Evolutionary conservation across 2,888 invertebrate species (phyloP).

Genomic region (Proisotoma minuta): DNA sequence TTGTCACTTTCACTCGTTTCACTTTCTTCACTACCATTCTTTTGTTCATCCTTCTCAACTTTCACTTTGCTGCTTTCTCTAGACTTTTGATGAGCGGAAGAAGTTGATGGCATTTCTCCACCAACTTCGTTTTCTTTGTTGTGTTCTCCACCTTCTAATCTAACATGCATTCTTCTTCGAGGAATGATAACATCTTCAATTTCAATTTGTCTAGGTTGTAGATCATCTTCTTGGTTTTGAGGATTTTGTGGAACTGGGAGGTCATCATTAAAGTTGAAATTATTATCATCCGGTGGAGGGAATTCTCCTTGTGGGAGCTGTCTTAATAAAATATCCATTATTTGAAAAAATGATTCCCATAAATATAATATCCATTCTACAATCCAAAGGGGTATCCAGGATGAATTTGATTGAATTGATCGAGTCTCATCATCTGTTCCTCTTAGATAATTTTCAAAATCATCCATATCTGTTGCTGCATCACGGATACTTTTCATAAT

Average conservation of each 20-base stretch:
- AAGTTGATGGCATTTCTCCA: too few relatives aligned
- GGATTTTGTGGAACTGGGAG: neutral
- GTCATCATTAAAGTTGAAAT: neutral
- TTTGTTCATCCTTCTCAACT: neutral
- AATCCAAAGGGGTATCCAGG: neutral
- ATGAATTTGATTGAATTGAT: neutral
- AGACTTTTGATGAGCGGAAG: too few relatives aligned
- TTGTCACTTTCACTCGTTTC: neutral
- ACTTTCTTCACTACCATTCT: neutral
- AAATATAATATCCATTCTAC: neutral
- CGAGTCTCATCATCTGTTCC: neutral
- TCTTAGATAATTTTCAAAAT: constrained; percentile 40
- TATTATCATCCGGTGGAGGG: neutral
- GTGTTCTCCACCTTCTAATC: neutral
- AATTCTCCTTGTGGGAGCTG: neutral
- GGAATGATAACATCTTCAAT: neutral
- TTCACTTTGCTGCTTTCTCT: too few relatives aligned
- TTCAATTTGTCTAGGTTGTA: neutral
- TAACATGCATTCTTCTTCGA: neutral
- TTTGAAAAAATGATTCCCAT: neutral
- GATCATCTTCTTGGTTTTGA: neutral
- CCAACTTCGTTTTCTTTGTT: constrained; percentile 4
- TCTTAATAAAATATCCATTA: neutral
- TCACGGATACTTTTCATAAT: constrained; percentile 34
- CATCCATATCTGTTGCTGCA: constrained; percentile 40